These are phyloP conservation scores for Bembecia ichneumoniformis DNA, from an alignment of 2,888 invertebrate genomes.

Conservation along the genomic window DNA sequence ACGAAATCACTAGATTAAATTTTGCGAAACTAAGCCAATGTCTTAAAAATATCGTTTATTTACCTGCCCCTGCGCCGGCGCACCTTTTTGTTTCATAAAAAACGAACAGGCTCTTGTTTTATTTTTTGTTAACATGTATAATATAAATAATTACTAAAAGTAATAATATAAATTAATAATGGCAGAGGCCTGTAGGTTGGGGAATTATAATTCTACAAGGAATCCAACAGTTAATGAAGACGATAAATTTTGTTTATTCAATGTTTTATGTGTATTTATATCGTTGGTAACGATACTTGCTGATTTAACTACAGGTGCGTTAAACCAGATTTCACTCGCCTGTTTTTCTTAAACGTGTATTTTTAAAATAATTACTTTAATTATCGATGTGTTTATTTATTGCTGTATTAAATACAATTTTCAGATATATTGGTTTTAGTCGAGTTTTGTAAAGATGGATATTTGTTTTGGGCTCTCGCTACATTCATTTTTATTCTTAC, in stretches of 20 bases:
- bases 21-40: too few relatives aligned
- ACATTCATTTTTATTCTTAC: conserved; percentile 68
- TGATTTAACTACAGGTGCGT: conserved; percentile 73
- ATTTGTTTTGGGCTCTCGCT: conserved; percentile 68
- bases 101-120: conserved; percentile 1
- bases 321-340: not conserved
- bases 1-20: too few relatives aligned
- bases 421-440: conserved; percentile 71
- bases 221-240: conserved; percentile 45
- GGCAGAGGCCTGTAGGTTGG: conserved; percentile 61
- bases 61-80: conserved; percentile 1
- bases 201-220: conserved; percentile 37
- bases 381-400: not conserved
- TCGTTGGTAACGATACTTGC: conserved; percentile 72
- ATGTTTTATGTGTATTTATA: conserved; percentile 68
- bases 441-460: conserved; percentile 70
- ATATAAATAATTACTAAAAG: not conserved
- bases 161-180: conserved; percentile 20
- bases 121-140: conserved; percentile 1
- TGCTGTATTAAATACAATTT: conserved; percentile 18
- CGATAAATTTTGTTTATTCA: conserved; percentile 64
- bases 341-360: not conserved
- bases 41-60: not conserved
- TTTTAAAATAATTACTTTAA: not conserved
- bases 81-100: conserved; percentile 1